These are phyloP conservation scores for Philypnodon macrostomus DNA, from an alignment of 2,797 vertebrate species.

Conservation along the genomic window DNA sequence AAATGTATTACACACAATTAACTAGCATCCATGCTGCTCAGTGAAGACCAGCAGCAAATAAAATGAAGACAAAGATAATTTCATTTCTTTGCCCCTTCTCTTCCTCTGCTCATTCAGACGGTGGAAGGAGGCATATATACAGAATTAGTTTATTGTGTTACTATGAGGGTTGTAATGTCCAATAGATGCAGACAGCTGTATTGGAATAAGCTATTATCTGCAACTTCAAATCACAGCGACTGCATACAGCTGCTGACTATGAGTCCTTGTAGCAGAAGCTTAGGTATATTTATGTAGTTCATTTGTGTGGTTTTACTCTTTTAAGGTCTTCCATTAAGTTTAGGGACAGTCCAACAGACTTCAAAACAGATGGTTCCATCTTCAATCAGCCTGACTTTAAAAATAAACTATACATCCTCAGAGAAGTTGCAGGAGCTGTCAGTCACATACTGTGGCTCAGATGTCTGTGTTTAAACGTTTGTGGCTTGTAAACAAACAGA, in stretches of 20 bases:
- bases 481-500: too few relatives aligned
- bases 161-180: slow-evolving; percentile 41
- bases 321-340: too few relatives aligned
- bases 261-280: background rate
- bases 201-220: slow-evolving; percentile 36
- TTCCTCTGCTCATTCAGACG: slow-evolving; percentile 1
- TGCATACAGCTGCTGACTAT: slow-evolving; percentile 9
- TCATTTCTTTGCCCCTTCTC: slow-evolving; percentile 23
- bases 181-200: slow-evolving; percentile 37
- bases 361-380: too few relatives aligned
- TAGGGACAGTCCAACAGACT: too few relatives aligned
- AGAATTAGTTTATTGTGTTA: slow-evolving; percentile 49
- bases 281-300: background rate
- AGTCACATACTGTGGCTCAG: too few relatives aligned
- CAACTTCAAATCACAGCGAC: slow-evolving; percentile 17
- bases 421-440: too few relatives aligned
- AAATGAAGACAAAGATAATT: slow-evolving; percentile 53
- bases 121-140: slow-evolving; percentile 23
- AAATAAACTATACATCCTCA: too few relatives aligned
- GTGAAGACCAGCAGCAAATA: slow-evolving; percentile 43
- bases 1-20: slow-evolving; percentile 63
- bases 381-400: too few relatives aligned
- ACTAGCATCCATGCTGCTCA: slow-evolving; percentile 35
- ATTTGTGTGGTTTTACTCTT: too few relatives aligned
- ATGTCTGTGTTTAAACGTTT: too few relatives aligned